phyloP scores from a whole-genome alignment of 2,888 invertebrate genomes.

The Cryptosula pallasiana region DNA sequence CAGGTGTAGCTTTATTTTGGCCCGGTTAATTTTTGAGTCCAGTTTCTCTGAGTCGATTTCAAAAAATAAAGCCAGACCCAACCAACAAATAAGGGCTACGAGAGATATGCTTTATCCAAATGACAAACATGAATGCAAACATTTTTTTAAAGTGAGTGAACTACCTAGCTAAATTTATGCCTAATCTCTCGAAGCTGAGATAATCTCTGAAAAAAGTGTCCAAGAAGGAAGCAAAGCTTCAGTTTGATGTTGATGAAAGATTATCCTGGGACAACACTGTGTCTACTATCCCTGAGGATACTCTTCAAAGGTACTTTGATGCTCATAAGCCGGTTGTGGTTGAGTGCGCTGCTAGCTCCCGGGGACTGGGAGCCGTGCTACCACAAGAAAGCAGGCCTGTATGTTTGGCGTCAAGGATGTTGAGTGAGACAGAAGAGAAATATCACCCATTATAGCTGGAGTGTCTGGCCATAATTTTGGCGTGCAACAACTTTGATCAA shows the following conservation, averaged over 20 bases:
- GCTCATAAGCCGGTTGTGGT: neutral
- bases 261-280: neutral
- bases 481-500: conserved; percentile 28
- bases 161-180: conserved; percentile 28
- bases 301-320: neutral
- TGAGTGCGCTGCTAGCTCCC: neutral
- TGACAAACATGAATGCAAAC: conserved; percentile 27
- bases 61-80: conserved; percentile 29
- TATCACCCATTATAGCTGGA: neutral
- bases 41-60: too few relatives aligned
- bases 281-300: neutral
- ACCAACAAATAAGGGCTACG: conserved; percentile 29
- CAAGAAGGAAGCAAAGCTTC: conserved; percentile 18
- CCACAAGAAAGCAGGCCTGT: neutral
- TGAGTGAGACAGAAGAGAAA: neutral
- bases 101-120: conserved; percentile 29
- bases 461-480: conserved; percentile 27
- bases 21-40: too few relatives aligned
- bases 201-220: conserved; percentile 28
- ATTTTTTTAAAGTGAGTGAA: conserved; percentile 28
- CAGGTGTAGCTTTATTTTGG: too few relatives aligned
- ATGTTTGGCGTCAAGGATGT: neutral
- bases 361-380: neutral
- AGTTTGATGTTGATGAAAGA: neutral
- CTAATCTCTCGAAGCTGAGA: conserved; percentile 27